Evolutionary conservation across 2,888 invertebrate genomes (phyloP), one percentile per base, ranked within the genome.

Genomic region (Tanytarsus gracilentus): DNA sequence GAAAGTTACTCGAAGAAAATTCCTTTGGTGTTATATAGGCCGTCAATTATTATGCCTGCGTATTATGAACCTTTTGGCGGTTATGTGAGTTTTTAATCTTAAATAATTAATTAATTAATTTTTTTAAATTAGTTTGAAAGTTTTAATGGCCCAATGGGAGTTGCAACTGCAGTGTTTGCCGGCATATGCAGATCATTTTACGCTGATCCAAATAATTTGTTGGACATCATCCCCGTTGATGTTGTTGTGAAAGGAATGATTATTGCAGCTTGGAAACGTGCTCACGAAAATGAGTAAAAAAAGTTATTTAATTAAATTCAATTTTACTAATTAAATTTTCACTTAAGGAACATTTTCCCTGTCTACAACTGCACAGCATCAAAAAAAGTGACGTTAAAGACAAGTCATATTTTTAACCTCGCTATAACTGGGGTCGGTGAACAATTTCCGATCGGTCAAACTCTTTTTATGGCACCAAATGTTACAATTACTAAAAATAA

Each of bases 101-200:
- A 71, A 8, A 67, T 85, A 86, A 77, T 85, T 61, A 78, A 83
- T 0, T 76, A 83, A 5, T 62, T 78, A 0, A 69, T 71, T 1
- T 85, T 85, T 11, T 88, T 88, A 0, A 62, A 83, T 0, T 96
- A 94, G 94, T 76, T 90, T 8, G 95, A 96, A 67, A 96, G 92
- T 69, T 87, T 88, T 64, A 95, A 95, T 69, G 96, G 96, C 0
- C 92, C 94, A 0, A 83, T 85, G 39, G 93, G 82, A 0, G 72
- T 84, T 0, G 89, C 84, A 1, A 77, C 81, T 56, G 87, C 87
- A 0, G 86, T 69, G n/a, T n/a, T n/a, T n/a, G n/a, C n/a, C 52
- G 82, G 93, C 9, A 78, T 93, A 2, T 72, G 92, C 64, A 79
- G 88, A 8, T 82, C 84, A 4, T 68, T 84, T 64, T 81, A 81